These are phyloP conservation scores for Anarhynchus alexandrinus DNA, from an alignment of 2,113 vertebrate genomes.

Conservation along the genomic window DNA sequence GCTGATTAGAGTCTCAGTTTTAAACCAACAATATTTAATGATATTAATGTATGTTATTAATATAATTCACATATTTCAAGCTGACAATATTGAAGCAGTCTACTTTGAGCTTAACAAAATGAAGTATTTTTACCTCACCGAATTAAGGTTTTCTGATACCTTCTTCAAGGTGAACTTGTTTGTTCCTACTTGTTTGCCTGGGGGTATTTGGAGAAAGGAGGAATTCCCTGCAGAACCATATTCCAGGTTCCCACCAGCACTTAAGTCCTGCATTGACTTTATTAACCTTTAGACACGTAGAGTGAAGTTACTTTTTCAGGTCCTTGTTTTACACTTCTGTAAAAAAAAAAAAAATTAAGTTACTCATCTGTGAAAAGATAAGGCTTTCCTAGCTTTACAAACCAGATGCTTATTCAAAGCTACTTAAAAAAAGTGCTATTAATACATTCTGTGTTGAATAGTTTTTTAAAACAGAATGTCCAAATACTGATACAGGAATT, in stretches of 20 bases:
- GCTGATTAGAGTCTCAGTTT: neutral
- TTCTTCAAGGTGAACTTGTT: neutral
- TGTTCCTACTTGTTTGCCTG: neutral
- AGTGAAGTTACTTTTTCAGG: neutral
- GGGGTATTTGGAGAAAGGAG: neutral
- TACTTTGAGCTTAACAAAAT: neutral
- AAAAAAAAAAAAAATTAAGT: neutral
- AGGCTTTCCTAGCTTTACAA: neutral
- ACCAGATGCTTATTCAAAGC: neutral
- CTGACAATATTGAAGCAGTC: neutral
- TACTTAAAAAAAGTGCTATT: neutral
- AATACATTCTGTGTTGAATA: neutral
- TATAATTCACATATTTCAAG: neutral
- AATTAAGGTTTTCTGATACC: neutral
- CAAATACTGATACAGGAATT: neutral
- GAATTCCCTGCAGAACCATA: neutral
- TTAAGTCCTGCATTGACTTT: neutral
- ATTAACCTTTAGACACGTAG: neutral
- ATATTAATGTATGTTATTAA: neutral
- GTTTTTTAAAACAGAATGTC: neutral
- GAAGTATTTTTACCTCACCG: neutral
- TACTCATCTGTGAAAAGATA: neutral
- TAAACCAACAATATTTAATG: neutral
- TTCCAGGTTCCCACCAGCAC: neutral
- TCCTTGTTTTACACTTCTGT: neutral